Percentiles rank a stretch among this genome's conserved stretches.
Evolutionary conservation across 2,888 invertebrate species (phyloP).

Genomic region (Pegoplata infirma): DNA sequence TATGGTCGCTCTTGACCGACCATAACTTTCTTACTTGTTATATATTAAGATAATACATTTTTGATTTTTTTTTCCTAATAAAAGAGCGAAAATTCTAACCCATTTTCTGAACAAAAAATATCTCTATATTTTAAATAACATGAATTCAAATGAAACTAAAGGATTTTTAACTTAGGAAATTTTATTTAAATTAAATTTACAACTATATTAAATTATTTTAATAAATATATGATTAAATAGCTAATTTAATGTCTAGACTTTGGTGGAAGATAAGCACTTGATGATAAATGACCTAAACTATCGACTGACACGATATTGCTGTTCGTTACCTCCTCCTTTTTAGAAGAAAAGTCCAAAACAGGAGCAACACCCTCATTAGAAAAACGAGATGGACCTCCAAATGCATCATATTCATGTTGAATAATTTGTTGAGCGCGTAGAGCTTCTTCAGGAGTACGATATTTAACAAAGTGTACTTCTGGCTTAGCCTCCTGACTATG

Average conservation of each 20-base stretch:
- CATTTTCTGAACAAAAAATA: too few relatives aligned
- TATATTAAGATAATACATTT: too few relatives aligned
- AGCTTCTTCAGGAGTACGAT: slow-evolving; percentile 73
- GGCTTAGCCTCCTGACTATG: slow-evolving; percentile 69
- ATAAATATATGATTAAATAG: neutral
- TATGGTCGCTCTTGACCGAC: too few relatives aligned
- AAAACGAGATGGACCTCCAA: slow-evolving; percentile 68
- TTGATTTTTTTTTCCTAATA: too few relatives aligned
- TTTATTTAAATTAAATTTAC: neutral
- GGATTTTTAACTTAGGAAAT: too few relatives aligned
- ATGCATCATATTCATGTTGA: slow-evolving; percentile 70
- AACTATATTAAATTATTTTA: neutral
- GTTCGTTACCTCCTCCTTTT: neutral
- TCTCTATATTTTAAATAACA: too few relatives aligned
- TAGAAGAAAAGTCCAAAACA: slow-evolving; percentile 70
- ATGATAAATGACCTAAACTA: too few relatives aligned
- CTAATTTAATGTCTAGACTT: slow-evolving; percentile 17
- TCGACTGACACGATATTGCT: slow-evolving; percentile 1
- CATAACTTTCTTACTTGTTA: too few relatives aligned
- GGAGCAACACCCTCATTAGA: slow-evolving; percentile 70
- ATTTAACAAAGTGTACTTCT: slow-evolving; percentile 75
- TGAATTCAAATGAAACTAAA: too few relatives aligned
- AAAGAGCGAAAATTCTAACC: too few relatives aligned
- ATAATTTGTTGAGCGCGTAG: slow-evolving; percentile 71
- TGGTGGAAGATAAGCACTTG: slow-evolving; percentile 42